These are phyloP conservation scores for Otocyon megalotis DNA, from an alignment of 2,113 vertebrate species.

Conservation along the genomic window DNA sequence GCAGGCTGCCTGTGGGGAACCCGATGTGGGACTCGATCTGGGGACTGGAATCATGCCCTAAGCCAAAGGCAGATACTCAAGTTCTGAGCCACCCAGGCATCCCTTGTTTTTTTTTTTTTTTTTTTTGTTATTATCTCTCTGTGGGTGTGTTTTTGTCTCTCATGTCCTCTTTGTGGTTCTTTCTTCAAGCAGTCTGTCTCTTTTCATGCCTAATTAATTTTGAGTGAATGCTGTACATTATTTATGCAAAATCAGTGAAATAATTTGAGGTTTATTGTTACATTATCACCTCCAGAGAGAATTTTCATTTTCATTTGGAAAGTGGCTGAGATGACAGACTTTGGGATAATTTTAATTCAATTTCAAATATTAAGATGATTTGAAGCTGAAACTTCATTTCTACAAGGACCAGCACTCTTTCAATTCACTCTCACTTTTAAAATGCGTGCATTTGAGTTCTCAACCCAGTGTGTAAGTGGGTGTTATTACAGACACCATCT, in stretches of 20 bases:
- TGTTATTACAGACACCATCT: no score
- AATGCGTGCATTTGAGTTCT: background rate
- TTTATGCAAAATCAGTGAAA: background rate
- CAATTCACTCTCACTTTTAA: background rate
- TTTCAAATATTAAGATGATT: background rate
- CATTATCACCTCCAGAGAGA: background rate
- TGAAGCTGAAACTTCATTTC: background rate
- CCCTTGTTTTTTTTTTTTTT: background rate
- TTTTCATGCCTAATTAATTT: background rate
- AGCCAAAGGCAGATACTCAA: no score
- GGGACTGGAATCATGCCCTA: no score
- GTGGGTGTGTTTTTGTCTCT: background rate
- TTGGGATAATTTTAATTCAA: background rate
- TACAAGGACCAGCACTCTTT: background rate
- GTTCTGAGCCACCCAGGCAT: no score
- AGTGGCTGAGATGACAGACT: background rate
- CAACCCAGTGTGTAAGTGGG: background rate
- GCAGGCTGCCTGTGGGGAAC: no score
- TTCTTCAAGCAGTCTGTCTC: background rate
- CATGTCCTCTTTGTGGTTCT: background rate
- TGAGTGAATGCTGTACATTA: background rate
- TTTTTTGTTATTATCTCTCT: background rate
- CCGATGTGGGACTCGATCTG: no score
- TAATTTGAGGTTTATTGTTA: background rate
- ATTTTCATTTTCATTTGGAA: background rate